phyloP scores from a whole-genome alignment of 1,140 invertebrate species.

The Battus philenor region DNA sequence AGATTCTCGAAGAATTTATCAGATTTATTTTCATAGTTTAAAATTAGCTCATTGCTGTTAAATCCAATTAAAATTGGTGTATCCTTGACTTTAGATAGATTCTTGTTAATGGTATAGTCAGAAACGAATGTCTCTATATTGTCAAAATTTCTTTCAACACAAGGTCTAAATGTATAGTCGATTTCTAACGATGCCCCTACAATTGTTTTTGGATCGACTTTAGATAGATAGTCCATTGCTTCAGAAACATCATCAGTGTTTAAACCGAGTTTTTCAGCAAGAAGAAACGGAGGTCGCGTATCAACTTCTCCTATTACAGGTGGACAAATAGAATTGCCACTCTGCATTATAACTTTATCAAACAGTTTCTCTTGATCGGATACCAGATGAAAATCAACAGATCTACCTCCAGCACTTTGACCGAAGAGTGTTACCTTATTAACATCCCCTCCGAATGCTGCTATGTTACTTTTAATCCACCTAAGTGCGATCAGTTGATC shows the following conservation, averaged over 20 bases:
- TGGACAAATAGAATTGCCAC: conserved; percentile 14
- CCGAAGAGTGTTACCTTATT: conserved; percentile 16
- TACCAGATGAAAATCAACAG: conserved; percentile 18
- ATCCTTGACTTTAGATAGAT: conserved; percentile 27
- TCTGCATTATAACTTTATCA: conserved; percentile 19
- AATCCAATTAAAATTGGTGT: conserved; percentile 32
- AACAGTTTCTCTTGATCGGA: conserved; percentile 16
- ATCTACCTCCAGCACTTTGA: conserved; percentile 17
- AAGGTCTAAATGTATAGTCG: conserved; percentile 15
- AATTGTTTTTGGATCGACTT: conserved; percentile 2
- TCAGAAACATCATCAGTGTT: conserved; percentile 3
- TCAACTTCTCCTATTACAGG: conserved; percentile 12
- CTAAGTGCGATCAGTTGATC: conserved; percentile 16
- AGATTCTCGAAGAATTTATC: conserved; percentile 20
- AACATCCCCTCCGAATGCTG: conserved; percentile 14
- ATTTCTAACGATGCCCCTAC: conserved; percentile 2
- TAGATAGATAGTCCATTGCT: conserved; percentile 11
- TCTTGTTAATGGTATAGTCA: conserved; percentile 22
- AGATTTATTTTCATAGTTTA: conserved; percentile 9
- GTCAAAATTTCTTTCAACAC: conserved; percentile 16
- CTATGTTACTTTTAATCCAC: conserved; percentile 21
- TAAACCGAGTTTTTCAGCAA: conserved; percentile 15
- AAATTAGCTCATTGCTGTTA: conserved; percentile 25
- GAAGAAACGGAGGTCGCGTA: conserved; percentile 2
- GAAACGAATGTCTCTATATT: conserved; percentile 27